Percentiles rank a stretch among this genome's conserved stretches.
Conservation (phyloP, 2,888 invertebrate genomes). For the Lithophane semibrunnea region DNA sequence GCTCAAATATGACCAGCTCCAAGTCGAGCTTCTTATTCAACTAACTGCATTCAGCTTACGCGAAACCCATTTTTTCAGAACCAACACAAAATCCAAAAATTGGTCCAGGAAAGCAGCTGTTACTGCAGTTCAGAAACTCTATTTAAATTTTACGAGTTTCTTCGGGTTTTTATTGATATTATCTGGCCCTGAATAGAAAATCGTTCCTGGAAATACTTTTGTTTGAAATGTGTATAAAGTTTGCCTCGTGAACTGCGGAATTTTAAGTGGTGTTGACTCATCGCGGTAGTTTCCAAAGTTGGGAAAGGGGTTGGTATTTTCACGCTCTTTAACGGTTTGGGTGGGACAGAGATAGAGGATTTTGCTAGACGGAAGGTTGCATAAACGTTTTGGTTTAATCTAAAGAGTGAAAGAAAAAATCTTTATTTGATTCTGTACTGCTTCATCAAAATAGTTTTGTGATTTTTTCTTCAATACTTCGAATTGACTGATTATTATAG, state of each 20-base stretch:
- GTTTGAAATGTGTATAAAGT: slow-evolving; percentile 57
- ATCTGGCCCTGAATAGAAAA: slow-evolving; percentile 63
- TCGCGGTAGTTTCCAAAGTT: slow-evolving; percentile 23
- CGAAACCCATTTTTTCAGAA: neutral
- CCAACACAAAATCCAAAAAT: slow-evolving; percentile 22
- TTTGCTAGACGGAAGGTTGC: neutral
- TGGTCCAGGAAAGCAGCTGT: slow-evolving; percentile 56
- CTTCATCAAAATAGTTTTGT: neutral
- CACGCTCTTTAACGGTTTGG: slow-evolving; percentile 17
- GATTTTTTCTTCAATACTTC: too few relatives aligned
- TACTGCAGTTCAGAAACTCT: slow-evolving; percentile 68
- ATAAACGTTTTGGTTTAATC: neutral
- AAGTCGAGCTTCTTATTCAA: neutral
- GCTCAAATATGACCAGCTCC: neutral
- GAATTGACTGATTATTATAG: too few relatives aligned
- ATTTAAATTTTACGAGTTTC: slow-evolving; percentile 71
- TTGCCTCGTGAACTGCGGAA: slow-evolving; percentile 49
- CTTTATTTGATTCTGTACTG: neutral
- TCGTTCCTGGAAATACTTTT: slow-evolving; percentile 53
- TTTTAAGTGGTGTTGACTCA: slow-evolving; percentile 62
- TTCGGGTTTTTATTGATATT: slow-evolving; percentile 74
- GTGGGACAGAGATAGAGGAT: neutral
- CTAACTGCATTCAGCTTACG: slow-evolving; percentile 2
- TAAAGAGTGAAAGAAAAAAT: too few relatives aligned
- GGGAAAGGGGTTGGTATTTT: slow-evolving; percentile 34